Conservation (phyloP, 2,113 vertebrate species). For the Polypterus senegalus region DNA sequence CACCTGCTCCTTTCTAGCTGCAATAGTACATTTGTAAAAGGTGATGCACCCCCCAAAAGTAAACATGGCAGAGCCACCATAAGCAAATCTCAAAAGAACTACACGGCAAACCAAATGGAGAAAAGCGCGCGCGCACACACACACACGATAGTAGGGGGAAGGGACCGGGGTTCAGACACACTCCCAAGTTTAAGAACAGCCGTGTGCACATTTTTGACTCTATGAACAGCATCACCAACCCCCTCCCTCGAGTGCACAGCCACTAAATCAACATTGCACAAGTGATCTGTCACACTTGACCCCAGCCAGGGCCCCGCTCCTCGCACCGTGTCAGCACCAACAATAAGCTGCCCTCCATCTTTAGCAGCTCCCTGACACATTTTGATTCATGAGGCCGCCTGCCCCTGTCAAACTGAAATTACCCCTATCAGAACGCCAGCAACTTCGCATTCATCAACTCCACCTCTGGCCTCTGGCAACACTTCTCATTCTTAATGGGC, state of each 20-base stretch:
- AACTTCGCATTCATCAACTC: conserved; percentile 65
- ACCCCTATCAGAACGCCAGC: conserved; percentile 67
- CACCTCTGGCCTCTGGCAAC: conserved; percentile 32
- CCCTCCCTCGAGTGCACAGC: conserved; percentile 27
- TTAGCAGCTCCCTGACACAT: conserved; percentile 66
- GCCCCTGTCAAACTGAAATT: conserved; percentile 72
- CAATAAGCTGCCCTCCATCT: conserved; percentile 73
- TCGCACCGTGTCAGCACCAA: conserved; percentile 61
- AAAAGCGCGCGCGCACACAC: not conserved
- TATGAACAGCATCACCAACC: not conserved
- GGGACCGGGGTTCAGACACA: too few species aligned
- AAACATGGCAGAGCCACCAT: not conserved
- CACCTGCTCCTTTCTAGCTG: too few species aligned
- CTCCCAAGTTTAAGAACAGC: not conserved
- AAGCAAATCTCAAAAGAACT: not conserved
- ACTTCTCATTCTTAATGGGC: conserved; percentile 20
- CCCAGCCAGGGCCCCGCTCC: conserved; percentile 55
- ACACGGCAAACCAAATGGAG: not conserved
- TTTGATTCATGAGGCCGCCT: conserved; percentile 77
- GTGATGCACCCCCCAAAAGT: too few species aligned
- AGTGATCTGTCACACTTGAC: conserved; percentile 82
- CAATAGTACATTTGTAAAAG: too few species aligned
- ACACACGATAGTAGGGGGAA: not conserved
- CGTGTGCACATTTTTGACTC: not conserved
- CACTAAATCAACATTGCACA: conserved; percentile 79